Percentiles rank a stretch among this genome's conserved stretches.
phyloP scores from a whole-genome alignment of 2,888 invertebrate species.

The Conus canariensis region DNA sequence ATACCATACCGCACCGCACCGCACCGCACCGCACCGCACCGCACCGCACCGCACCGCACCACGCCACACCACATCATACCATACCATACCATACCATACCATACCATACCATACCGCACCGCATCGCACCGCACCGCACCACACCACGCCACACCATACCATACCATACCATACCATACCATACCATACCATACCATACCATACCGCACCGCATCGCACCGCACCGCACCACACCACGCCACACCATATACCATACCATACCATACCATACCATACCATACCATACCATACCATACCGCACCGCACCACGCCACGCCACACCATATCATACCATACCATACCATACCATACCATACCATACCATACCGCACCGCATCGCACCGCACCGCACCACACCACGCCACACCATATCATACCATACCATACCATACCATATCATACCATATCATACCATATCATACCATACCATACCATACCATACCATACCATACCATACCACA shows the following conservation, averaged over 20 bases:
- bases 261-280: conserved; percentile 12
- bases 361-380: not conserved
- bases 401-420: not conserved
- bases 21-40: not conserved
- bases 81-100: not conserved
- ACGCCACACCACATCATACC: not conserved
- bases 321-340: not conserved
- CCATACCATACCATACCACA: not conserved
- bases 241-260: not conserved
- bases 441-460: not conserved
- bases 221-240: not conserved
- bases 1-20: not conserved
- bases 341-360: not conserved
- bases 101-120: not conserved
- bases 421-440: not conserved
- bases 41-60: not conserved
- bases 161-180: not conserved
- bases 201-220: not conserved
- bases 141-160: not conserved
- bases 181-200: not conserved
- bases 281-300: conserved; percentile 4
- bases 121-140: not conserved
- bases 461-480: not conserved
- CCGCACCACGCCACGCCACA: not conserved
- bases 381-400: not conserved